phyloP scores from a whole-genome alignment of 1,140 invertebrate genomes.

The Brachionus calyciflorus region DNA sequence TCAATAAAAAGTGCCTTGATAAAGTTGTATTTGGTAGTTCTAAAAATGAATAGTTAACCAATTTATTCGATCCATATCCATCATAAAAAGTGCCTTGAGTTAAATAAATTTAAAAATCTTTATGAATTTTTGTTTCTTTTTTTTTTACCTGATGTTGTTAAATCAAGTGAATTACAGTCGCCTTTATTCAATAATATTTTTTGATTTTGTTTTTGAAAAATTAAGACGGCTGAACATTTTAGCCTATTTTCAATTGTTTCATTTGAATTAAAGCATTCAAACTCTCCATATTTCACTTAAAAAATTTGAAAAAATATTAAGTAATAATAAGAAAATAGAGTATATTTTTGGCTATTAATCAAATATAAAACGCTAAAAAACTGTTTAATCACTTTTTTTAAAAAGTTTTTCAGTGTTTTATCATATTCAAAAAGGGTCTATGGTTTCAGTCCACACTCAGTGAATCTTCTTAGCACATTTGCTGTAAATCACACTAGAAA shows the following conservation, averaged over 20 bases:
- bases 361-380: no score
- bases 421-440: no score
- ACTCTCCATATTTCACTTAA: background rate
- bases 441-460: no score
- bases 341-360: no score
- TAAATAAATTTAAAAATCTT: background rate
- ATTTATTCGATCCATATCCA: background rate
- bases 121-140: background rate
- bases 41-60: background rate
- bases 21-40: background rate
- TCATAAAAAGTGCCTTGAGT: background rate
- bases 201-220: background rate
- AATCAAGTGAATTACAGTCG: background rate
- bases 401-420: no score
- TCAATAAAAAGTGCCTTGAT: background rate
- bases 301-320: conserved; percentile 12
- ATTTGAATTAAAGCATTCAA: background rate
- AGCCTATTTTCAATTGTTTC: background rate
- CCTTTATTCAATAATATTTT: background rate
- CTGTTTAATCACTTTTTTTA: no score
- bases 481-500: no score
- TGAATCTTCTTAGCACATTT: no score
- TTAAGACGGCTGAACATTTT: background rate
- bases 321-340: no score
- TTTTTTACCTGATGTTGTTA: background rate